Evolutionary conservation across 2,888 invertebrate species (phyloP), one percentile per base, ranked within the genome.

Genomic region (Campoplex nolae): DNA sequence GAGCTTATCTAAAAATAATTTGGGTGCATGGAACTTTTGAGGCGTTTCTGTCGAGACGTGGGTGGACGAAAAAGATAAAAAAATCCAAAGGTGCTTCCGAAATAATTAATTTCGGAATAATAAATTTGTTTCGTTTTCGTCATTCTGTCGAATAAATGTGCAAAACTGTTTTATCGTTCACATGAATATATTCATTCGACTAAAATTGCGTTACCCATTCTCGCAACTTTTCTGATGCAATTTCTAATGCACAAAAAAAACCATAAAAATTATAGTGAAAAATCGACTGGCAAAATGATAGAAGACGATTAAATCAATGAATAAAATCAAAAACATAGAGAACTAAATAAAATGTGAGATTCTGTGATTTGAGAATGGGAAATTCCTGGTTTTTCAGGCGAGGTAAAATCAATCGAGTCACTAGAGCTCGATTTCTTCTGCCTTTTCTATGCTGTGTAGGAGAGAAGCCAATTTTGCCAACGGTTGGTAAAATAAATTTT

Each of bases 1-100:
- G 76, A 51, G 76, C 35, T 77, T 51, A 35, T 77, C 76, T 45
- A 79, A 67, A 78, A 78, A 68, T 78, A 78, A 51, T 67, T 38
- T 42, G 51, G 23, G 54, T 78, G 78, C 78, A 78, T 67, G 68
- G 38, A 68, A 51, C 67, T 71, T 65, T 62, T 16, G n/a, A n/a
- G 62, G n/a, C 58, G 45, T 76, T 45, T 65, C 48, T 4, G 48
- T 45, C 45, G 65, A 51, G 38, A 65, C 32, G 45, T 48, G 48
- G 48, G 54, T n/a, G 62, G 51, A 32, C 42, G 18, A 74, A 77
- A 82, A 73, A 42, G 67, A 48, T 35, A 48, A 77, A 85, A 77
- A 85, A 77, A 85, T 73, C 58, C 68, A 48, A 77, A 45, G 16
- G 9, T 65, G 42, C 35, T 80, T 70, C 65, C 45, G 62, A 32